Percentiles rank a stretch among this genome's conserved stretches.
Conservation (phyloP, 1,140 invertebrate genomes). For the Hypsibius dujardini region DNA sequence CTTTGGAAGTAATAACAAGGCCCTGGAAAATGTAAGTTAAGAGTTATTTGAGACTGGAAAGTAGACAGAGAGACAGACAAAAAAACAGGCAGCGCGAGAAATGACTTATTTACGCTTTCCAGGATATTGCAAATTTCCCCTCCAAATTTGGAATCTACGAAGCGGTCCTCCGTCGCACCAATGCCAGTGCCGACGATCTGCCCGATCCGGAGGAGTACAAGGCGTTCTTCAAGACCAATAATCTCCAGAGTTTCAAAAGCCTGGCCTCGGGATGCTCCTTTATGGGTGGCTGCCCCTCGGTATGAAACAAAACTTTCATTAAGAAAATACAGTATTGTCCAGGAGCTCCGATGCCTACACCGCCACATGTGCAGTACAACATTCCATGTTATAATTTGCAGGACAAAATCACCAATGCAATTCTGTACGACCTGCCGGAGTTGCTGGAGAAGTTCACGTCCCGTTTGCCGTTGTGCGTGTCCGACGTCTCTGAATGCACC, state of each 20-base stretch:
- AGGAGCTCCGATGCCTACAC: too few species aligned
- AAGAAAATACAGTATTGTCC: too few species aligned
- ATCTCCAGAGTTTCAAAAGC: background rate
- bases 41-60: too few species aligned
- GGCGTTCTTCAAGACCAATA: background rate
- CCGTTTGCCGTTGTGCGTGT: background rate
- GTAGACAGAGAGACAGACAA: too few species aligned
- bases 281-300: background rate
- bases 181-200: conserved; percentile 4
- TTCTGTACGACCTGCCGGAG: background rate
- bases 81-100: too few species aligned
- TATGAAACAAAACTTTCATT: background rate
- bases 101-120: background rate
- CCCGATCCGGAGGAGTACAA: conserved; percentile 1
- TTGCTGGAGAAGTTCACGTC: background rate
- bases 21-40: background rate
- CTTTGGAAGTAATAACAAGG: conserved; percentile 1
- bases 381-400: background rate
- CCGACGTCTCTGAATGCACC: background rate
- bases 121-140: background rate
- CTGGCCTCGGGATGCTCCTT: background rate
- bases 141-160: conserved; percentile 1
- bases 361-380: too few species aligned
- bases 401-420: conserved; percentile 1
- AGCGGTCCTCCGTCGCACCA: background rate